Evolutionary conservation across 2,797 vertebrate species (phyloP).

Genomic region (Sebastes umbrosus): DNA sequence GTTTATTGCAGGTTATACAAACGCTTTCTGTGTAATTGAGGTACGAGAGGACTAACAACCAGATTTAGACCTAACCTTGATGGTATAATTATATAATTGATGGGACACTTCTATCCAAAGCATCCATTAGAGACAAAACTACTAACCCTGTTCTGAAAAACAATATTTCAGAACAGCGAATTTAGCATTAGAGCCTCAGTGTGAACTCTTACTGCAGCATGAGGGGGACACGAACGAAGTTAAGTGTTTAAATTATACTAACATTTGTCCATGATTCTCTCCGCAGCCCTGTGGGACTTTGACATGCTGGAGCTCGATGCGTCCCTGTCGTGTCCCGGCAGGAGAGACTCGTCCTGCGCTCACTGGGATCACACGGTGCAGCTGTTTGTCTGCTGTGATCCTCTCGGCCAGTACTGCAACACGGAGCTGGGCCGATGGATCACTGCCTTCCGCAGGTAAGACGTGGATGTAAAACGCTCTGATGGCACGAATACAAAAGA

Average conservation of each 20-base stretch:
- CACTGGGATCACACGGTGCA: conserved; percentile 86
- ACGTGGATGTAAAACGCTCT: background rate
- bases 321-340: conserved; percentile 80
- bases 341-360: conserved; percentile 79
- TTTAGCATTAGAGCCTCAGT: background rate
- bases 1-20: background rate
- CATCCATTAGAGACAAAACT: background rate
- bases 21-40: background rate
- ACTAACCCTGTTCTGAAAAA: background rate
- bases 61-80: background rate
- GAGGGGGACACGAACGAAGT: accelerated
- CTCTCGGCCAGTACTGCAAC: conserved; percentile 68
- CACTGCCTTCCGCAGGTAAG: conserved; percentile 84
- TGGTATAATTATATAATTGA: background rate
- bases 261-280: background rate
- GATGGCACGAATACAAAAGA: background rate
- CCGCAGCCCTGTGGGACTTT: conserved; percentile 62
- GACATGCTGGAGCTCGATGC: conserved; percentile 79
- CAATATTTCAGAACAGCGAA: background rate
- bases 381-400: conserved; percentile 81
- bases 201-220: background rate
- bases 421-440: conserved; percentile 85
- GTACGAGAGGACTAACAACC: background rate
- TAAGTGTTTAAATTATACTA: background rate
- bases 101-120: background rate